phyloP scores from a whole-genome alignment of 2,888 invertebrate genomes.

The Caenorhabditis wallacei region DNA sequence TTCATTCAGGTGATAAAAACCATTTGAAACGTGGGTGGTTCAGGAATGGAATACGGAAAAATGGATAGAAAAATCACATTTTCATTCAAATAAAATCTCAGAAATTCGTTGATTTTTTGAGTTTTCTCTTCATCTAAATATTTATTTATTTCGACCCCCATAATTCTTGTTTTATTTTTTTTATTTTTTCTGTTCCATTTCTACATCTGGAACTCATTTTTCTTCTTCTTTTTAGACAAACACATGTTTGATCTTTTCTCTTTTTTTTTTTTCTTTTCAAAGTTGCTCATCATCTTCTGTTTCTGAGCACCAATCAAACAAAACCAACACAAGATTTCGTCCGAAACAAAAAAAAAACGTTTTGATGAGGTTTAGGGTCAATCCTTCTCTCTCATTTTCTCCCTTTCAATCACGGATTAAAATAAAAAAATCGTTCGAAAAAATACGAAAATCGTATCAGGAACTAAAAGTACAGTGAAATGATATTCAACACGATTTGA shows the following conservation, averaged over 20 bases:
- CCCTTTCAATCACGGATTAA: neutral
- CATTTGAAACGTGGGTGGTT: neutral
- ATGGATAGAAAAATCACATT: neutral
- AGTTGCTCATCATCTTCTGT: slow-evolving; percentile 19
- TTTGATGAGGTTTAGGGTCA: slow-evolving; percentile 26
- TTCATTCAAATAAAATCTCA: neutral
- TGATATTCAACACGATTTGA: too few species aligned
- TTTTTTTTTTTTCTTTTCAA: slow-evolving; percentile 6
- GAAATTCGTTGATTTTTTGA: slow-evolving; percentile 7
- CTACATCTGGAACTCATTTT: slow-evolving; percentile 33
- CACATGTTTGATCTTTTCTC: slow-evolving; percentile 26
- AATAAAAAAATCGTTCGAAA: neutral
- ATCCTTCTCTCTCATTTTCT: neutral
- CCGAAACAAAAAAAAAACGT: slow-evolving; percentile 9
- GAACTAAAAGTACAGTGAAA: neutral
- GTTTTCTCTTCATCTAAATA: slow-evolving; percentile 9
- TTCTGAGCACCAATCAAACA: slow-evolving; percentile 12
- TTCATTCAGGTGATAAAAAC: slow-evolving; percentile 9
- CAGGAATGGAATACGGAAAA: neutral
- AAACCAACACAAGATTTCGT: slow-evolving; percentile 5
- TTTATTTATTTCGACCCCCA: neutral
- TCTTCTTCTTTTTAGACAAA: too few species aligned
- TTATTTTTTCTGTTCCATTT: neutral
- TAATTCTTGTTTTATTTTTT: neutral
- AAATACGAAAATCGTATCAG: neutral